A percentile compares a stretch with the other conserved stretches of the same genome.
Conservation (phyloP, 2,113 vertebrate species). For the Cephalophus harveyi region DNA sequence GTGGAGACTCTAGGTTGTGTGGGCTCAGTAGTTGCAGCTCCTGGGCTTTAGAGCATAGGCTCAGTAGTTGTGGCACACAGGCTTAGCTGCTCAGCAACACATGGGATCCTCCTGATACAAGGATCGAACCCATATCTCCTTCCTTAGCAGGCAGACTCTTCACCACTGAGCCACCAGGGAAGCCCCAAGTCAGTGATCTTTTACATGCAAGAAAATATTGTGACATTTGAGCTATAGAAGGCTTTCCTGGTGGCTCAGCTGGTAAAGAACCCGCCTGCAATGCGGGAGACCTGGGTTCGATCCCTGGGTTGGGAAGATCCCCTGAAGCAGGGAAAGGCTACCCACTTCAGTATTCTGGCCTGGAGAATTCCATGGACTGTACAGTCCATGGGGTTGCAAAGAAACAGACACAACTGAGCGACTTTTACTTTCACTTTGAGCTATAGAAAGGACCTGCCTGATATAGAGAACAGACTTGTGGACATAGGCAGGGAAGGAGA, state of each 20-base stretch:
- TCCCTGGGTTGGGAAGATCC: neutral
- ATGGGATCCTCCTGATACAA: neutral
- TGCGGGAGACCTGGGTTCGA: neutral
- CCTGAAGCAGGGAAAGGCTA: neutral
- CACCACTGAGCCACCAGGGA: neutral
- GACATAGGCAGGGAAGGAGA: neutral
- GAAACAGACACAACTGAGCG: neutral
- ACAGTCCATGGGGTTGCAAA: neutral
- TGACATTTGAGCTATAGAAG: neutral
- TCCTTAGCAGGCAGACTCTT: neutral
- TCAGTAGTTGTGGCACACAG: neutral
- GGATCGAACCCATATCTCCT: neutral
- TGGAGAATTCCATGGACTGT: neutral
- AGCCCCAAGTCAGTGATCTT: neutral
- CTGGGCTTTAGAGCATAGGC: neutral
- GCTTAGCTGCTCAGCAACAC: neutral
- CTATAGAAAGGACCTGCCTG: neutral
- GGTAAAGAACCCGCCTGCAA: neutral
- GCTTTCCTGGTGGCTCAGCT: neutral
- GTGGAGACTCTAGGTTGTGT: neutral
- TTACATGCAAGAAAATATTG: neutral
- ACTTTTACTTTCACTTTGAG: neutral
- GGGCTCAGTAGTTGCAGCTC: neutral
- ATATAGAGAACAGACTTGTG: neutral
- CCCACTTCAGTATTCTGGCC: neutral